A percentile compares a stretch with the other conserved stretches of the same genome.
phyloP scores from a whole-genome alignment of 1,140 invertebrate genomes.

The Geopemphigus sp. region DNA sequence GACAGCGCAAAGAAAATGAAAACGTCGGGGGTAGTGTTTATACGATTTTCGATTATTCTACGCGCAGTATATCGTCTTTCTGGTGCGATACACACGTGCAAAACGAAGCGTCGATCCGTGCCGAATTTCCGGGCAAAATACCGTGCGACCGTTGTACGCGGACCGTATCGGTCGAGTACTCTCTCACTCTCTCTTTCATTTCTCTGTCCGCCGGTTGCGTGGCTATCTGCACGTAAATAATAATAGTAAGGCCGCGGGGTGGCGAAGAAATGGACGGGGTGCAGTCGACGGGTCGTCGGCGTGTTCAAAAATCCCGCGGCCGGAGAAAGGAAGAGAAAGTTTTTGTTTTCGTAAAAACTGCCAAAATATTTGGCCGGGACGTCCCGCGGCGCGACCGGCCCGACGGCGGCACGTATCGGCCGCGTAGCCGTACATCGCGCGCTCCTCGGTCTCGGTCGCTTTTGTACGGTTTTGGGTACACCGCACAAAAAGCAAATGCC shows the following conservation, averaged over 20 bases:
- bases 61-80: no score
- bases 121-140: conserved; percentile 32
- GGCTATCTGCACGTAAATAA: no score
- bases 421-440: not conserved
- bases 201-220: no score
- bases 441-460: not conserved
- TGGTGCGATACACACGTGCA: no score
- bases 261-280: not conserved
- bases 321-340: conserved; percentile 43
- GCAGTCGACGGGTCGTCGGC: not conserved
- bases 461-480: not conserved
- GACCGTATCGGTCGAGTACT: no score
- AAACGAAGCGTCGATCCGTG: not conserved
- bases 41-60: no score
- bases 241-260: no score
- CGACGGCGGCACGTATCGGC: not conserved
- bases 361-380: conserved; percentile 45
- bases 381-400: not conserved
- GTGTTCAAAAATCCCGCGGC: no score
- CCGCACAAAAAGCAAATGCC: not conserved
- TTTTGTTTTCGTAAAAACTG: conserved; percentile 47
- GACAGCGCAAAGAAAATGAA: no score
- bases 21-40: no score
- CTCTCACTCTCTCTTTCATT: no score
- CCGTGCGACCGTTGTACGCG: no score